Evolutionary conservation across 37 sponge, comb jelly and placozoan genomes (phyloP), one percentile per base, ranked within the genome.

Genomic region (Oopsacas minuta): DNA sequence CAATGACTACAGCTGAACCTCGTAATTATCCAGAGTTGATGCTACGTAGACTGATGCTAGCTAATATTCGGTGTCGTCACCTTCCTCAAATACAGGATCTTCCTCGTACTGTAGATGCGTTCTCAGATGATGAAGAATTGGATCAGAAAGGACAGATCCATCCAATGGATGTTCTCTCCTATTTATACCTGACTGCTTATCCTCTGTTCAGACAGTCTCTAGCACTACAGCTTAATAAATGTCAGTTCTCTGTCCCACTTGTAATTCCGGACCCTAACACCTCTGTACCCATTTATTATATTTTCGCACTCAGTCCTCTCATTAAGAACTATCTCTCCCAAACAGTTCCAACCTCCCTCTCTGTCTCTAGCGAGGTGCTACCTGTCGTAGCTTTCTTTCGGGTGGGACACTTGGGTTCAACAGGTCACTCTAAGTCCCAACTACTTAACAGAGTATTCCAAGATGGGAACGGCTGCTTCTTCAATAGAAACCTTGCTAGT

Each of bases 131-230:
- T 20, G 75, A 61, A 12, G 75, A 61, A 25, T 3, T 3, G 22
- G 75, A 3, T 25, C 1, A 3, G 17, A 12, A n/a, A 25, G 7
- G 28, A 25, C 30, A 3, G 32, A n/a, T 61, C 28, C 75, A 61
- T 12, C 75, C 75, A 12, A 61, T 61, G 75, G 75, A 61, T n/a
- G 75, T 61, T 25, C 75, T 61, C 75, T 25, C 75, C 75, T 61
- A 61, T 34, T n/a, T 61, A 10, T 61, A 32, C 75, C 75, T 25
- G 75, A 25, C 28, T 61, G 20, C 75, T 32, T 34, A 61, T 34
- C 75, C 75, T 5, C 75, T 61, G 1, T 61, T 61, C 75, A 61
- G 1, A 61, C 75, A 61, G 75, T 32, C 75, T 34, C 75, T 61
- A 25, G 22, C 75, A 5, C 75, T 61, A n/a, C 75, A 61, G 30